These are phyloP conservation scores for Diachasmimorpha longicaudata DNA, from an alignment of 1,140 invertebrate genomes.

Conservation along the genomic window DNA sequence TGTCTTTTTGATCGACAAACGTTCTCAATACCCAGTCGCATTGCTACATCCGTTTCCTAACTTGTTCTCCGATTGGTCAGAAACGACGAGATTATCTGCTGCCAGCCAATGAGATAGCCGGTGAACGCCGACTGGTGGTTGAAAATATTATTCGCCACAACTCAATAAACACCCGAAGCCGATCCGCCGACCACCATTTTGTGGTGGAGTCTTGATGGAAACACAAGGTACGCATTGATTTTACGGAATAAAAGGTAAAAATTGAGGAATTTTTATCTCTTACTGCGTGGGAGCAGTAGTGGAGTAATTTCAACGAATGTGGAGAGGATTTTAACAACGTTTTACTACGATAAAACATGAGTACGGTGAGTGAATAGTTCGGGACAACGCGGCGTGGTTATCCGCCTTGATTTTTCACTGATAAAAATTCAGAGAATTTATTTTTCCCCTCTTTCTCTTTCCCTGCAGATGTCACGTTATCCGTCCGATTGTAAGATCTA, in stretches of 20 bases:
- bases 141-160: neutral
- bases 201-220: neutral
- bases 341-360: neutral
- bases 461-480: constrained; percentile 73
- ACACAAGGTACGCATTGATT: neutral
- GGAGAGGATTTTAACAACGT: neutral
- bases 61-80: neutral
- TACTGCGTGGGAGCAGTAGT: neutral
- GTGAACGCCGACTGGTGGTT: neutral
- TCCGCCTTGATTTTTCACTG: neutral
- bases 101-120: neutral
- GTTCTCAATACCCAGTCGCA: no score
- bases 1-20: no score
- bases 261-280: neutral
- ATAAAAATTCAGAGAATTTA: neutral
- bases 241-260: neutral
- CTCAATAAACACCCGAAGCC: constrained; percentile 1
- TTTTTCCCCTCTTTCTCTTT: neutral
- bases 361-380: neutral
- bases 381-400: neutral
- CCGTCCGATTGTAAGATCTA: constrained; percentile 94
- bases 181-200: neutral
- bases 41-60: no score
- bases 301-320: neutral
- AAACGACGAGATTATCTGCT: neutral